phyloP scores from a whole-genome alignment of 2,797 vertebrate species.

The Ctenopoma kingsleyae region DNA sequence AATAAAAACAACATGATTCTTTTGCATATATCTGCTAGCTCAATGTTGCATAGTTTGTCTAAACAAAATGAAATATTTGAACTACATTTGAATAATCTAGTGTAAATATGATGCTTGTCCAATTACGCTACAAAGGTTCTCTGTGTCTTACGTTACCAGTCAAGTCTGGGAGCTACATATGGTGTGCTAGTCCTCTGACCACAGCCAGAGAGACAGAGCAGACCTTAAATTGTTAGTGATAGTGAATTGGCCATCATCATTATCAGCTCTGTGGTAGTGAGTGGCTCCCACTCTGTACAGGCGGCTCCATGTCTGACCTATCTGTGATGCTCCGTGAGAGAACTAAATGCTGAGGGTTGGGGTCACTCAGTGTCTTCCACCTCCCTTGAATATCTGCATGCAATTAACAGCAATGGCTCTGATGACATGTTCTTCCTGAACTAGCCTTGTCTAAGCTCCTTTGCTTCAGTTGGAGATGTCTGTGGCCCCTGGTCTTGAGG shows the following conservation, averaged over 20 bases:
- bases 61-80: constrained; percentile 31
- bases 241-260: constrained; percentile 71
- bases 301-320: constrained; percentile 85
- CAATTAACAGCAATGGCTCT: constrained; percentile 87
- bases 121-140: constrained; percentile 6
- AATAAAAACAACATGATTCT: constrained; percentile 70
- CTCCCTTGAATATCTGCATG: constrained; percentile 79
- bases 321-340: constrained; percentile 70
- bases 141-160: constrained; percentile 22
- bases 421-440: constrained; percentile 90
- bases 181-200: constrained; percentile 75
- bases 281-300: constrained; percentile 75
- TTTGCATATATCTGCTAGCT: constrained; percentile 32
- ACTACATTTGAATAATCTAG: constrained; percentile 13
- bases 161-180: constrained; percentile 62
- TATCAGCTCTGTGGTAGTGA: constrained; percentile 76
- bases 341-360: constrained; percentile 57
- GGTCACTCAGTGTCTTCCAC: constrained; percentile 78
- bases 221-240: constrained; percentile 71
- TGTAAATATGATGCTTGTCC: constrained; percentile 5
- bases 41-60: constrained; percentile 19
- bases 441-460: constrained; percentile 64
- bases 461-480: constrained; percentile 59
- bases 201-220: constrained; percentile 57
- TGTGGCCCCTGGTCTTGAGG: constrained; percentile 78